Conservation (phyloP, 2,888 invertebrate species). For the Onthophagus sagittarius region DNA sequence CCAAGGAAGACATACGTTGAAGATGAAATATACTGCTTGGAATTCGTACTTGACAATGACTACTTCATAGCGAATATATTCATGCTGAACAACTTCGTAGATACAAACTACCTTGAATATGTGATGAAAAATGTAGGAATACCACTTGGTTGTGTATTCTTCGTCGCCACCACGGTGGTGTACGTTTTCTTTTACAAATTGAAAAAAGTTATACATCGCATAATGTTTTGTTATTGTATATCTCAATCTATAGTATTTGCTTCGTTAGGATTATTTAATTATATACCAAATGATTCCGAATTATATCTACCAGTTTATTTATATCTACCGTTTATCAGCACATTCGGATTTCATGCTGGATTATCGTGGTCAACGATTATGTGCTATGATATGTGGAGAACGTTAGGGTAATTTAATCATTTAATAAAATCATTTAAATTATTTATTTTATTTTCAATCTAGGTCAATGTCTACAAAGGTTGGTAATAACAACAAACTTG, state of each 20-base stretch:
- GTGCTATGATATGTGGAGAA: slow-evolving; percentile 80
- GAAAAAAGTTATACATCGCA: slow-evolving; percentile 15
- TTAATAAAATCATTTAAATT: not conserved
- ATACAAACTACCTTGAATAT: slow-evolving; percentile 11
- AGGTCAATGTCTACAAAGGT: not conserved
- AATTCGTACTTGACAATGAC: slow-evolving; percentile 16
- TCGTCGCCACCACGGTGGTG: slow-evolving; percentile 15
- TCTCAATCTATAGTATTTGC: slow-evolving; percentile 8
- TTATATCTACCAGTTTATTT: slow-evolving; percentile 34
- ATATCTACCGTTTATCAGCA: slow-evolving; percentile 59
- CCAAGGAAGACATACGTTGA: slow-evolving; percentile 18
- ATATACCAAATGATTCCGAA: not conserved
- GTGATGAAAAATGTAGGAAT: not conserved
- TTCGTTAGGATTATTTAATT: slow-evolving; percentile 1
- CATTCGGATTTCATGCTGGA: slow-evolving; percentile 66
- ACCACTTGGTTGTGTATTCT: slow-evolving; percentile 10
- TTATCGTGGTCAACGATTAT: slow-evolving; percentile 77
- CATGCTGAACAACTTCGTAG: slow-evolving; percentile 1
- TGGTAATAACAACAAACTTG: not conserved
- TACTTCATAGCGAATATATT: too few relatives aligned
- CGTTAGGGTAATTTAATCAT: slow-evolving; percentile 59
- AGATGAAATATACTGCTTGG: slow-evolving; percentile 19
- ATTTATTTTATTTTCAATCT: not conserved
- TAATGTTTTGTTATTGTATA: slow-evolving; percentile 20
- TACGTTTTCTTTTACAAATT: slow-evolving; percentile 15